phyloP scores from a whole-genome alignment of 2,888 invertebrate genomes.

The Hedya salicella region DNA sequence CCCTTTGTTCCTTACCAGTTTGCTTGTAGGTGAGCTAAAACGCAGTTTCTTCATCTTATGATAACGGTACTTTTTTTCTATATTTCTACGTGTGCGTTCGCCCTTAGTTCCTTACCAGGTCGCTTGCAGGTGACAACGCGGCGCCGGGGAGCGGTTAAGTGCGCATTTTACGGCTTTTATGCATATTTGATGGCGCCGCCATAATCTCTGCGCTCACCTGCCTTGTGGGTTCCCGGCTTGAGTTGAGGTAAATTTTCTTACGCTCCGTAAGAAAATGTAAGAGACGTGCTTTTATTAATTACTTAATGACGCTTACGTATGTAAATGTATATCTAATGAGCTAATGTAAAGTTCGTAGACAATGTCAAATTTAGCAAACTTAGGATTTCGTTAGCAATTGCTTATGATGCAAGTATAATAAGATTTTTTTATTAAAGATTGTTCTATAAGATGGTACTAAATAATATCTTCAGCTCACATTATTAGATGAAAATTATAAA shows the following conservation, averaged over 20 bases:
- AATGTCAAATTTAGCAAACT: neutral
- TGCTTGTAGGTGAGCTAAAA: too few species aligned
- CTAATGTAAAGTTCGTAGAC: neutral
- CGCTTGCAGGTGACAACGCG: conserved; percentile 72
- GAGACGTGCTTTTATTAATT: conserved; percentile 13
- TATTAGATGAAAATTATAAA: too few species aligned
- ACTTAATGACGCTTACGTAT: neutral
- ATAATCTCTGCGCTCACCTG: conserved; percentile 75
- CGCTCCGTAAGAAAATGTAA: conserved; percentile 34
- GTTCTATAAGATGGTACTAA: too few species aligned
- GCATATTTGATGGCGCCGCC: conserved; percentile 84
- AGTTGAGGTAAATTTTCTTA: conserved; percentile 40
- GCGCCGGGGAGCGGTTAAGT: conserved; percentile 80
- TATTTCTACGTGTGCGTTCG: neutral
- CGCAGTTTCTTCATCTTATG: too few species aligned
- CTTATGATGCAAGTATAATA: too few species aligned
- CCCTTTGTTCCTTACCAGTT: too few species aligned
- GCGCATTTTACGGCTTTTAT: conserved; percentile 85
- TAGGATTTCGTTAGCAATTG: too few species aligned
- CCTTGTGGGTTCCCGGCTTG: conserved; percentile 47
- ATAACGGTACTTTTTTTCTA: too few species aligned
- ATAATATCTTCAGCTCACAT: too few species aligned
- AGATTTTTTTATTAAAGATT: too few species aligned
- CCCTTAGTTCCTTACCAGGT: conserved; percentile 40
- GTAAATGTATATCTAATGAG: neutral